A percentile compares a stretch with the other conserved stretches of the same genome.
These are phyloP conservation scores for Ptychochromis oligacanthus DNA, from an alignment of 2,113 vertebrate genomes.

Conservation along the genomic window DNA sequence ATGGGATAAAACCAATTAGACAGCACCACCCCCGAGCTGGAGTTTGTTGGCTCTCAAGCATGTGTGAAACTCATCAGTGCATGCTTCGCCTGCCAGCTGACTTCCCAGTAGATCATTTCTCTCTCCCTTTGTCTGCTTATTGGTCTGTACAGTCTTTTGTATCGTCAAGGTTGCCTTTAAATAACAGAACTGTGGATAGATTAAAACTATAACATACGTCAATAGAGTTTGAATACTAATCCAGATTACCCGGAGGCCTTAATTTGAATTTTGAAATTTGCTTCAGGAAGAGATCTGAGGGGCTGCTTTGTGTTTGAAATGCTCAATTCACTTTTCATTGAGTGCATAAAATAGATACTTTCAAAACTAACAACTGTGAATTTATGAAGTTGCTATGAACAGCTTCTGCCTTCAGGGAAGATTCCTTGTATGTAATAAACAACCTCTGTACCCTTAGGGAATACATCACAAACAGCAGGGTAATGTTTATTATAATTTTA, in stretches of 20 bases:
- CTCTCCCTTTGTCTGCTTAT: conserved; percentile 33
- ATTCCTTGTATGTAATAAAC: conserved; percentile 35
- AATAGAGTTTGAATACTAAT: conserved; percentile 24
- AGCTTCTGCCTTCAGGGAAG: conserved; percentile 33
- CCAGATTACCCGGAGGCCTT: conserved; percentile 43
- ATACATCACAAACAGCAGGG: conserved; percentile 6
- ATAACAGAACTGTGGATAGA: conserved; percentile 9
- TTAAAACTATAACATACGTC: conserved; percentile 28
- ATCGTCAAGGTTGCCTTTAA: conserved; percentile 55
- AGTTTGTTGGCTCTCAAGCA: conserved; percentile 46
- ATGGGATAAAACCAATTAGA: conserved; percentile 77
- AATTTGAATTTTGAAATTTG: conserved; percentile 49
- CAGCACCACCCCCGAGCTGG: conserved; percentile 54
- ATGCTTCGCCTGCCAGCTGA: conserved; percentile 45
- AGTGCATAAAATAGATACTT: conserved; percentile 28
- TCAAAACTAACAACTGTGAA: conserved; percentile 29
- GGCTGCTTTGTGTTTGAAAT: conserved; percentile 13
- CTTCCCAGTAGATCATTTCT: conserved; percentile 40
- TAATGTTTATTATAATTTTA: conserved; percentile 24
- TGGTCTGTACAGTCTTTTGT: conserved; percentile 30
- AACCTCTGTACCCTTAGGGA: conserved; percentile 9
- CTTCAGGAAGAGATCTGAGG: conserved; percentile 43
- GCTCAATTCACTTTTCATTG: conserved; percentile 29
- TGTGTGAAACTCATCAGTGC: conserved; percentile 59
- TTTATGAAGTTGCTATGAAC: conserved; percentile 24